phyloP scores from a whole-genome alignment of 2,888 invertebrate species.

The Drosophila pseudotalamancana region DNA sequence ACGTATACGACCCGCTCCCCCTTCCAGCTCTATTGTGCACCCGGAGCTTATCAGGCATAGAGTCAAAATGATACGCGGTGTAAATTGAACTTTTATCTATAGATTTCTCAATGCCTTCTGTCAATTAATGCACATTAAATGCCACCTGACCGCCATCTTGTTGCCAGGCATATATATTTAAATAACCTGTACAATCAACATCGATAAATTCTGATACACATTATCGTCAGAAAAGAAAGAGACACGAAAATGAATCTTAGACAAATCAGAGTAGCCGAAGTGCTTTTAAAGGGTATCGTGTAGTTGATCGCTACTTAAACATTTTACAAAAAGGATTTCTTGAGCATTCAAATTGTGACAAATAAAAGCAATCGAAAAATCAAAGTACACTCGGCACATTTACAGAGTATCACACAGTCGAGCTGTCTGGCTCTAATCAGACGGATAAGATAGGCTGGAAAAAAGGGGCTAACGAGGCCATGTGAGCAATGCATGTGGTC shows the following conservation, averaged over 20 bases:
- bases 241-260: no score
- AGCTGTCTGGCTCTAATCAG: slow-evolving; percentile 64
- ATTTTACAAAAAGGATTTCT: no score
- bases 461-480: slow-evolving; percentile 18
- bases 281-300: no score
- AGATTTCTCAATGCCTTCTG: slow-evolving; percentile 35
- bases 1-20: neutral
- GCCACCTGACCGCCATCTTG: slow-evolving; percentile 11
- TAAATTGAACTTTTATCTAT: slow-evolving; percentile 53
- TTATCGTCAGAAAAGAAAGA: no score
- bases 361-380: no score
- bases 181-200: slow-evolving; percentile 6
- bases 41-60: slow-evolving; percentile 21
- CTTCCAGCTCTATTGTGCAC: neutral
- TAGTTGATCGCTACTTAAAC: no score
- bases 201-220: no score
- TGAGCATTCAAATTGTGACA: no score
- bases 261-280: no score
- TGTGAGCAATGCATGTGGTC: slow-evolving; percentile 40
- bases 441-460: slow-evolving; percentile 58
- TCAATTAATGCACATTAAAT: slow-evolving; percentile 50
- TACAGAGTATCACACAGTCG: neutral
- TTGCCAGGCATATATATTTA: no score
- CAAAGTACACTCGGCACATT: no score
- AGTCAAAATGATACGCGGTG: slow-evolving; percentile 37